These are phyloP conservation scores for Anomalospiza imberbis DNA, from an alignment of 2,797 vertebrate genomes.

Conservation along the genomic window DNA sequence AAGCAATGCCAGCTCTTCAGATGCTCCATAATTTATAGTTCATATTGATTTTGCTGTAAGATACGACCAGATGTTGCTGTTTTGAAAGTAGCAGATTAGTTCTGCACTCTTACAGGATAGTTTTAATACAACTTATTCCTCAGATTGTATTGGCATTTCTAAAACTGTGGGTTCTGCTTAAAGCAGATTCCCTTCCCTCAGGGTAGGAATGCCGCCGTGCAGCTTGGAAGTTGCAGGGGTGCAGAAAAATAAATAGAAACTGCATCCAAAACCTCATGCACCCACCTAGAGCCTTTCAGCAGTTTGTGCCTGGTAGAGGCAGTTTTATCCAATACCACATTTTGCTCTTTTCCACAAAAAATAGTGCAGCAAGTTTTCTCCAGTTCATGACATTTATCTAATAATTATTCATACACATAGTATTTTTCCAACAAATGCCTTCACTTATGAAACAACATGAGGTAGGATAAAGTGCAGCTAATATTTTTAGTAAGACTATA, in stretches of 20 bases:
- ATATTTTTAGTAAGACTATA: background rate
- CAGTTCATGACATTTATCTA: background rate
- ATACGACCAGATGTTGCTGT: background rate
- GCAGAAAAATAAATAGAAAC: background rate
- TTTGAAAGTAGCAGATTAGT: background rate
- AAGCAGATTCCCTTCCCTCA: background rate
- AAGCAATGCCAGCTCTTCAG: background rate
- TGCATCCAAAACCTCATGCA: background rate
- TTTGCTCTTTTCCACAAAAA: background rate
- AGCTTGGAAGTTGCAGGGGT: background rate
- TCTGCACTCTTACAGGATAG: background rate
- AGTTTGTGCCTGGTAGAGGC: background rate
- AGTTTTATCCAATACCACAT: background rate
- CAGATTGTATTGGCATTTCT: background rate
- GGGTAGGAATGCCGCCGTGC: background rate
- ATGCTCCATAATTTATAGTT: background rate
- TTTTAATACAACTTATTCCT: conserved; percentile 11
- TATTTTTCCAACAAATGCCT: background rate
- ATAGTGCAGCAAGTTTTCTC: rapidly evolving
- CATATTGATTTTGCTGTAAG: conserved; percentile 19
- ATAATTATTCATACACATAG: background rate
- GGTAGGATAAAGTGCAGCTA: background rate
- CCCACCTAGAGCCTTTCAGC: background rate
- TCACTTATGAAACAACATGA: background rate
- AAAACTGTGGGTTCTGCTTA: background rate